A percentile compares a stretch with the other conserved stretches of the same genome.
phyloP scores from a whole-genome alignment of 2,888 invertebrate genomes.

The Teleogryllus oceanicus region DNA sequence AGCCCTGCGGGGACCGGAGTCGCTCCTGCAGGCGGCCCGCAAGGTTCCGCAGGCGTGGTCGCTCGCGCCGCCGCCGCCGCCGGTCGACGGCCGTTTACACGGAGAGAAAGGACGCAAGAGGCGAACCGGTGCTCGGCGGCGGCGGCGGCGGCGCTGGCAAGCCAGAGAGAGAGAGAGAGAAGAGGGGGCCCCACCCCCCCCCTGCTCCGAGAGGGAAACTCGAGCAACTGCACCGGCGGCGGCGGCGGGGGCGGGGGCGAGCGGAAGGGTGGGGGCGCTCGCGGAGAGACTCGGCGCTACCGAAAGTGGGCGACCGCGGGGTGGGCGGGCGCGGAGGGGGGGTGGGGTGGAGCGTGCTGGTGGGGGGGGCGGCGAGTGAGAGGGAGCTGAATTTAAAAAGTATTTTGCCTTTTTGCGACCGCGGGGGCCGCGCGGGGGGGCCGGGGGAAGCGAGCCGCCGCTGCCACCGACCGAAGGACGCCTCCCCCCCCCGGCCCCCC shows the following conservation, averaged over 20 bases:
- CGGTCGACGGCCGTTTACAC: slow-evolving; percentile 10
- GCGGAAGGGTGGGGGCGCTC: not conserved
- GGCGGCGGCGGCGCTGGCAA: not conserved
- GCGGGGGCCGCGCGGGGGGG: not conserved
- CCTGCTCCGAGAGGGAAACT: not conserved
- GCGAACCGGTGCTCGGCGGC: not conserved
- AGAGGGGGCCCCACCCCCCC: not conserved
- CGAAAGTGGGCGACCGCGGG: not conserved
- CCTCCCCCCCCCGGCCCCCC: too few species aligned
- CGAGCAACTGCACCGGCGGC: not conserved
- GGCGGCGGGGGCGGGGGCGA: not conserved
- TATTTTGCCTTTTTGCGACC: not conserved
- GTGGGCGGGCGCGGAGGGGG: not conserved
- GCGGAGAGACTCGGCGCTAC: not conserved
- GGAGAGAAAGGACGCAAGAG: slow-evolving; percentile 2
- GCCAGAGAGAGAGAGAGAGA: not conserved
- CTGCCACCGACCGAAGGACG: not conserved
- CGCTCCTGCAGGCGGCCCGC: not conserved
- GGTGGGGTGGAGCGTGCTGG: not conserved
- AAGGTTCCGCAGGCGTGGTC: slow-evolving; percentile 7
- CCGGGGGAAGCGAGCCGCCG: not conserved
- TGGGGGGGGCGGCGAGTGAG: not conserved
- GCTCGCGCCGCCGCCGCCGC: not conserved
- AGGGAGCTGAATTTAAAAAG: not conserved
- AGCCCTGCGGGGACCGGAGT: too few species aligned